Evolutionary conservation across 2,888 invertebrate species (phyloP).

Genomic region (Nasonia oneida): DNA sequence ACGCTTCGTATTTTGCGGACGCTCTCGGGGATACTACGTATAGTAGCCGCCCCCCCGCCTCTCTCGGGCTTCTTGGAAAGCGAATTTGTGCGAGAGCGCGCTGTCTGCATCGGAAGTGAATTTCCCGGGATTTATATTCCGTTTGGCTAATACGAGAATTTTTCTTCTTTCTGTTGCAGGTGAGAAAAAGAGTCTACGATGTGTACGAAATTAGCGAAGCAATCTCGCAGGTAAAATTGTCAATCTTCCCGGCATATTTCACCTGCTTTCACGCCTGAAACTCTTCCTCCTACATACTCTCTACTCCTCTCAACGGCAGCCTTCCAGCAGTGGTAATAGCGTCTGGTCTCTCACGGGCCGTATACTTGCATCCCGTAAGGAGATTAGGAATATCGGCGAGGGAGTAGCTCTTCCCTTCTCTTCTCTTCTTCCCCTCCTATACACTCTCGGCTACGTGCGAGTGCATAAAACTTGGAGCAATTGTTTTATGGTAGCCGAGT

Average conservation of each 20-base stretch:
- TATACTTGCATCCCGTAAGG: slow-evolving; percentile 20
- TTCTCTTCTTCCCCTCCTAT: neutral
- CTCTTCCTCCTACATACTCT: neutral
- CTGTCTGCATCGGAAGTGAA: neutral
- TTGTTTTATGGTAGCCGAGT: slow-evolving; percentile 37
- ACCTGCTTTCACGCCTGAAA: neutral
- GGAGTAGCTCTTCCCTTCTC: slow-evolving; percentile 11
- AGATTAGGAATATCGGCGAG: slow-evolving; percentile 53
- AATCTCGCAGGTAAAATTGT: slow-evolving; percentile 2
- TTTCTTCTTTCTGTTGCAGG: neutral
- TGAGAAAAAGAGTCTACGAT: neutral
- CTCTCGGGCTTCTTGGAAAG: neutral
- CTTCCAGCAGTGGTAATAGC: neutral
- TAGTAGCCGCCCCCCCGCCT: neutral
- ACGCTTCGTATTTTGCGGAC: slow-evolving; percentile 11
- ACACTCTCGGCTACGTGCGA: neutral
- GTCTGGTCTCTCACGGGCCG: slow-evolving; percentile 14
- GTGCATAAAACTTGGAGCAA: slow-evolving; percentile 20
- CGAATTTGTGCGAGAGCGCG: neutral
- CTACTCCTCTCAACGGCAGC: neutral
- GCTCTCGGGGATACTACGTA: neutral
- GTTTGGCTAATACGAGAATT: neutral
- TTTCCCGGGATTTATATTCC: neutral
- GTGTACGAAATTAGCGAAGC: neutral
- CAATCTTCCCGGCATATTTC: slow-evolving; percentile 6